A percentile compares a stretch with the other conserved stretches of the same genome.
These are phyloP conservation scores for Aleiodes alternator DNA, from an alignment of 2,888 invertebrate genomes.

Conservation along the genomic window DNA sequence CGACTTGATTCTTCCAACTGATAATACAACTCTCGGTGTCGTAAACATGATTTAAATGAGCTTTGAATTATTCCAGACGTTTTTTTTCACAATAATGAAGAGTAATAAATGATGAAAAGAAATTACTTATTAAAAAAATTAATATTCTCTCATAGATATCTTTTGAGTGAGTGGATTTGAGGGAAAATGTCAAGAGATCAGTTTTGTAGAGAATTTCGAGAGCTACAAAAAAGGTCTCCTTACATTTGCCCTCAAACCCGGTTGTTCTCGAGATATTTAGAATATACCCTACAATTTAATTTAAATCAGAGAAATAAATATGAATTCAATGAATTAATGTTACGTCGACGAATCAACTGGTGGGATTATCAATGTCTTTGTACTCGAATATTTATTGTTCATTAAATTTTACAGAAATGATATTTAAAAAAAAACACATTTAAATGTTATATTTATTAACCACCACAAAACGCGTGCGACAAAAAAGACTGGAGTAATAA, in stretches of 20 bases:
- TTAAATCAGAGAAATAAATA: too few species aligned
- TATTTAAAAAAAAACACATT: conserved; percentile 25
- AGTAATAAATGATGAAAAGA: background rate
- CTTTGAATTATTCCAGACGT: conserved; percentile 14
- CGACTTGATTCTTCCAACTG: conserved; percentile 11
- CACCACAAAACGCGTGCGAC: conserved; percentile 42
- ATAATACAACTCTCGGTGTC: conserved; percentile 14
- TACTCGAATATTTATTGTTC: conserved; percentile 49
- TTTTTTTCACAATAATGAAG: conserved; percentile 15
- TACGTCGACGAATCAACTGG: conserved; percentile 39
- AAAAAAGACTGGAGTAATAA: conserved; percentile 41
- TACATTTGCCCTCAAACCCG: too few species aligned
- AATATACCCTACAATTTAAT: too few species aligned
- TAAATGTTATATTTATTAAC: conserved; percentile 53
- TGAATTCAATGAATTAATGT: too few species aligned
- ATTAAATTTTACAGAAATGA: background rate
- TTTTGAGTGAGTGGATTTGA: background rate
- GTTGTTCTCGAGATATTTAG: too few species aligned
- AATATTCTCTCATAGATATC: background rate
- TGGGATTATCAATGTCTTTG: conserved; percentile 20
- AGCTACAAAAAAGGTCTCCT: too few species aligned
- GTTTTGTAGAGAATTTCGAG: background rate
- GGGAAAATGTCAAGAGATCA: background rate
- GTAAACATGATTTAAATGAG: conserved; percentile 29
- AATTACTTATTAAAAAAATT: too few species aligned